Conservation (phyloP, 2,797 vertebrate genomes). For the Leuciscus waleckii region DNA sequence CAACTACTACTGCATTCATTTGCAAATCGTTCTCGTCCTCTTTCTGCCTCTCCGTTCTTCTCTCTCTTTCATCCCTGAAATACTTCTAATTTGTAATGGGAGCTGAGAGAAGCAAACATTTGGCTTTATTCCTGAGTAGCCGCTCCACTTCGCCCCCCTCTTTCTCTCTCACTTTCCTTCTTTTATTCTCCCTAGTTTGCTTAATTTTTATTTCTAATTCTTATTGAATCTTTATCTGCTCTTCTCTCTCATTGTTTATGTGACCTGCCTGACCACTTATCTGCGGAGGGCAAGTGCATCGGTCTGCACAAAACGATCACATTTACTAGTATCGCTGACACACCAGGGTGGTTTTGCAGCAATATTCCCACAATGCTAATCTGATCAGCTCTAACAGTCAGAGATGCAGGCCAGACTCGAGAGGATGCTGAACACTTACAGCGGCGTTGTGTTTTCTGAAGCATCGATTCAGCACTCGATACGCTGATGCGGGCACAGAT, state of each 20-base stretch:
- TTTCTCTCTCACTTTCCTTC: slow-evolving; percentile 52
- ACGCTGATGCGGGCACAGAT: slow-evolving; percentile 29
- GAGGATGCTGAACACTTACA: slow-evolving; percentile 31
- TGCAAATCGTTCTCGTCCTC: slow-evolving; percentile 86
- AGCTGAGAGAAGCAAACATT: slow-evolving; percentile 88
- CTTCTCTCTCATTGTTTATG: neutral
- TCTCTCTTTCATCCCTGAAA: slow-evolving; percentile 91
- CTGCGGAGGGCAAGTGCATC: slow-evolving; percentile 6
- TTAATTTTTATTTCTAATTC: slow-evolving; percentile 16
- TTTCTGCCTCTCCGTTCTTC: slow-evolving; percentile 66
- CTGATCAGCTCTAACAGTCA: slow-evolving; percentile 28
- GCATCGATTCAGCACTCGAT: slow-evolving; percentile 42
- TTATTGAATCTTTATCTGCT: slow-evolving; percentile 8
- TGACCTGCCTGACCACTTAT: neutral
- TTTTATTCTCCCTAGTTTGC: slow-evolving; percentile 25
- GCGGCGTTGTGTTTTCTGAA: slow-evolving; percentile 40
- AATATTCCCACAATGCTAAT: slow-evolving; percentile 45
- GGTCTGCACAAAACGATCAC: slow-evolving; percentile 13
- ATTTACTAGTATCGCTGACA: slow-evolving; percentile 18
- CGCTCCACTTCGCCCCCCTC: neutral
- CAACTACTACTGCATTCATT: slow-evolving; percentile 95
- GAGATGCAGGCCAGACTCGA: slow-evolving; percentile 1
- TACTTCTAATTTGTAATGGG: slow-evolving; percentile 92
- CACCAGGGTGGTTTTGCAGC: slow-evolving; percentile 11
- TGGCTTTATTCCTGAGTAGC: slow-evolving; percentile 80